Percentiles rank a stretch among this genome's conserved stretches.
Conservation (phyloP, 2,888 invertebrate species). For the Drosophila borborema region DNA sequence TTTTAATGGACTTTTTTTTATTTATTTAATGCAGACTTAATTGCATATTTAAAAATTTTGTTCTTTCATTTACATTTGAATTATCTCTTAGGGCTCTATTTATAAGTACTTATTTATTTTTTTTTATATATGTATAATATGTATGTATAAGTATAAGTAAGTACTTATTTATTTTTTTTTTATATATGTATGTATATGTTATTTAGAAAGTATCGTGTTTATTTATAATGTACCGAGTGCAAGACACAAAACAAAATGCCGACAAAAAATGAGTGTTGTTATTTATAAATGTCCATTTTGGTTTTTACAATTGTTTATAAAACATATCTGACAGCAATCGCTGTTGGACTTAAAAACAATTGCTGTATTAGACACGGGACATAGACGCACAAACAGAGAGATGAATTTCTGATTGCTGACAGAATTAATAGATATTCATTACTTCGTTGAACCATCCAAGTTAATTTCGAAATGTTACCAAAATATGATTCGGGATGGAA, state of each 20-base stretch:
- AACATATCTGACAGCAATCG: slow-evolving; percentile 9
- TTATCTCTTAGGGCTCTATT: slow-evolving; percentile 46
- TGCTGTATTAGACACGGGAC: slow-evolving; percentile 36
- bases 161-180: slow-evolving; percentile 24
- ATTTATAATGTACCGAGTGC: slow-evolving; percentile 41
- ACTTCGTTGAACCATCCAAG: background rate
- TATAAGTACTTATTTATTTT: slow-evolving; percentile 34
- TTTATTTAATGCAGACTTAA: slow-evolving; percentile 16
- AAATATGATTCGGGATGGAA: background rate
- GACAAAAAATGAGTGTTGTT: slow-evolving; percentile 61
- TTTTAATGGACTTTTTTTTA: background rate
- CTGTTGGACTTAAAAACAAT: background rate
- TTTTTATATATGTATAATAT: slow-evolving; percentile 2
- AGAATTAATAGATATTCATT: background rate
- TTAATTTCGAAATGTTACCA: background rate
- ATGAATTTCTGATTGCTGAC: slow-evolving; percentile 30
- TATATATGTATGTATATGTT: slow-evolving; percentile 7
- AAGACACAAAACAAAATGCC: slow-evolving; percentile 64
- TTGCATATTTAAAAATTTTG: slow-evolving; percentile 1
- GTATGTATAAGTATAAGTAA: too few relatives aligned
- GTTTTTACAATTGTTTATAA: slow-evolving; percentile 18
- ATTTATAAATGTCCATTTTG: slow-evolving; percentile 59
- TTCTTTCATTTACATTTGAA: slow-evolving; percentile 35
- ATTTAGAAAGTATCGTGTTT: too few relatives aligned
- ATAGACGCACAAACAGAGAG: slow-evolving; percentile 35